Base-by-base conservation (phyloP, 2,113 vertebrate species). In the Rhadina sibilatrix region DNA sequence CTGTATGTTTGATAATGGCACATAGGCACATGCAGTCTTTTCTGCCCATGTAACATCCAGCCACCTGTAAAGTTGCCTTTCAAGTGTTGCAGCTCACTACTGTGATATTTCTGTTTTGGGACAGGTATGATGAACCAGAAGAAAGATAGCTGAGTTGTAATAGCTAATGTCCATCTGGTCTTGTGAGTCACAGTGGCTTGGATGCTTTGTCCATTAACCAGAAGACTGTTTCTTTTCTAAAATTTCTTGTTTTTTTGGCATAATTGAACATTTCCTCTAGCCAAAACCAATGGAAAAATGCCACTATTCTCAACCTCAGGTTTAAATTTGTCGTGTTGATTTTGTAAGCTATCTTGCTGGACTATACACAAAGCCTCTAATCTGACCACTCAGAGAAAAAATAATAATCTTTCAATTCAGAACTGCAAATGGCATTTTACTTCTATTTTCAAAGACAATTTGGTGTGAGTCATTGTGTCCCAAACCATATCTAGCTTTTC, bases 271-370 rank as follows among this genome's bases (percentile, higher is more conserved):
- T 61, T 90, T 95, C 37, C 71, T 85, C 59, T 78, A 87, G 85
- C 95, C 87, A 96, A 95, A 94, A 90, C 85, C 47, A 81, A 28
- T 90, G 79, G 75, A 80, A 90, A 80, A 61, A 30, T 16, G 8
- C 87, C 88, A 93, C 64, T 70, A 78, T 93, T 95, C 68, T 95
- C 79, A 90, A 86, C 82, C 90, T 90, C 94, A 92, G 17, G 63
- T 96, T 94, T 97, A 96, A 96, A 96, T 97, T 96, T 96, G 23
- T 93, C 94, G 71, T 93, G 79, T 56, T 93, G 93, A 86, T 96
- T 94, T 78, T 95, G 79, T 83, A 83, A 95, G 68, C 46, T 83
- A 12, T 96, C 76, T 93, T 93, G 72, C 72, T 94, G 83, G 72
- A 56, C 69, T 96, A 93, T 64, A 74, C 79, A 87, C n/a, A 91